Percentiles rank a stretch among this genome's conserved stretches.
Conservation (phyloP, 2,113 vertebrate species). For the Oncorhynchus masou region DNA sequence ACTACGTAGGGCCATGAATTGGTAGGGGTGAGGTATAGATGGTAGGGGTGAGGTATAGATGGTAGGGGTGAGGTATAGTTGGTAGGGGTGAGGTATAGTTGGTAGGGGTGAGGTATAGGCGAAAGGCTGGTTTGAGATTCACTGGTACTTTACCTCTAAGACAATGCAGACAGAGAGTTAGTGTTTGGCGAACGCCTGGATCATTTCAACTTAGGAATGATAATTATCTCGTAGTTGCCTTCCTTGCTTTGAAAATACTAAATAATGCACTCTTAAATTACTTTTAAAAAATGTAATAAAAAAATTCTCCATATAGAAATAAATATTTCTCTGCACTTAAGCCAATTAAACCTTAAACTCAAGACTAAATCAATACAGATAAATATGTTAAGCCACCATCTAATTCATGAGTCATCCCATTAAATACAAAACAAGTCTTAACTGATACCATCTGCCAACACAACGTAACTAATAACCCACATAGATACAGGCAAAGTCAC, state of each 20-base stretch:
- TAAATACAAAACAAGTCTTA: conserved; percentile 47
- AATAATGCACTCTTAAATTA: conserved; percentile 31
- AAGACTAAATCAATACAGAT: conserved; percentile 62
- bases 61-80: background rate
- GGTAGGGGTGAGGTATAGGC: background rate
- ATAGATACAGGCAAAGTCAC: conserved; percentile 65
- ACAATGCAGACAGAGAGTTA: conserved; percentile 42
- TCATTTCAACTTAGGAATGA: conserved; percentile 9
- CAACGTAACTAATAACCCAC: conserved; percentile 42
- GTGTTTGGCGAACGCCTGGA: conserved; percentile 8
- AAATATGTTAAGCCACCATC: conserved; percentile 53
- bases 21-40: too few species aligned
- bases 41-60: background rate
- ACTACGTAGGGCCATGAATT: too few species aligned
- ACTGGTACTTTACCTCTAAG: conserved; percentile 14
- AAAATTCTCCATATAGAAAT: conserved; percentile 65
- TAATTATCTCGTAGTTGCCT: conserved; percentile 6
- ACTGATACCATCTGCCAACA: conserved; percentile 55
- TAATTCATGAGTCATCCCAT: conserved; percentile 50
- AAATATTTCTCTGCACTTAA: conserved; percentile 56
- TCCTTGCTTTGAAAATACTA: background rate
- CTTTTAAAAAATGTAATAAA: conserved; percentile 48
- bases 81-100: too few species aligned
- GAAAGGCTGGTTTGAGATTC: background rate
- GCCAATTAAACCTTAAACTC: conserved; percentile 50